Evolutionary conservation across 1,140 invertebrate species (phyloP), one percentile per base, ranked within the genome.

Genomic region (Spodoptera frugiperda): DNA sequence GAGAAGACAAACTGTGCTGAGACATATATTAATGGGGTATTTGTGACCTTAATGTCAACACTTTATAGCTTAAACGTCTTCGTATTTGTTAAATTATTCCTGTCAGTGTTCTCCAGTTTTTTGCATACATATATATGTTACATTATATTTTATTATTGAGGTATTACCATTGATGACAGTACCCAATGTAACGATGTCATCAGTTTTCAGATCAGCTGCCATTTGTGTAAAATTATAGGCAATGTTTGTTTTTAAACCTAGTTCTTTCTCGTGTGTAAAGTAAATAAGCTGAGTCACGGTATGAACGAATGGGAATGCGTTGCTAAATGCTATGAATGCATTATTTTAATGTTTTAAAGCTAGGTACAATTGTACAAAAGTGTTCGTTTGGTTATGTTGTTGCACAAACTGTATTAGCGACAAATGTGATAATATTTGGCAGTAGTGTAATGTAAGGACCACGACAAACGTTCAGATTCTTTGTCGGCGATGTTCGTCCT

Each of bases 361-460:
- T 73, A 71, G 51, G 44, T 30, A 55, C 19, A 61, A 59, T 48
- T 61, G 44, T 59, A 49, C 55, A 30, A 49, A 63, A 33, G 4
- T 75, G 72, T 75, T 75, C 14, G 59, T 75, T 65, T 75, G 21
- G 57, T 75, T 75, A 74, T 53, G 59, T 75, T 63, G 46, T 63
- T 75, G 72, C 72, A 75, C 72, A 75, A 53, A 51, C 55, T 74
- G 55, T 74, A 61, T 74, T 74, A 74, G 72, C 72, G 39, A 74
- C 48, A 74, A 75, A 54, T 75, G 72, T 75, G 72, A 75, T 75
- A 75, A 73, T 75, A 75, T 75, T 75, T 75, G 72, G 72, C 72
- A 51, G 72, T 75, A 75, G 72, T 73, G 15, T 49, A 73, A 65
- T 33, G 25, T 75, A 75, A 75, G 72, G 59, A 75, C 55, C 72